A percentile compares a stretch with the other conserved stretches of the same genome.
These are phyloP conservation scores for Thalpophila matura DNA, from an alignment of 2,888 invertebrate species.

Conservation along the genomic window DNA sequence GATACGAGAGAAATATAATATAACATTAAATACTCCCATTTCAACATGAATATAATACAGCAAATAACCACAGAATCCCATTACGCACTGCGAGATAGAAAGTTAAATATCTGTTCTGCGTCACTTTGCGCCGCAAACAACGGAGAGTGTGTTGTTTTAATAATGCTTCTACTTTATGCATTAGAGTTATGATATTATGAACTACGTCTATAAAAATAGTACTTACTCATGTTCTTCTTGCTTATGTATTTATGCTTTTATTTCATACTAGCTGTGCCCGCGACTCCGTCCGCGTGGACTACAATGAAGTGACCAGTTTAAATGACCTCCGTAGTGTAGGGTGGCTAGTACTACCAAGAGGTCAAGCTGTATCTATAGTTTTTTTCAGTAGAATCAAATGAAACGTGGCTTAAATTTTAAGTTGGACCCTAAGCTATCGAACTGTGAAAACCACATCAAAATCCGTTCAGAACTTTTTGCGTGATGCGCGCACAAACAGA, in stretches of 20 bases:
- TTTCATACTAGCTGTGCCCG: too few species aligned
- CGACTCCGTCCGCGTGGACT: too few species aligned
- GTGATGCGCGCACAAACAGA: too few species aligned
- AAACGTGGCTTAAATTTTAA: too few species aligned
- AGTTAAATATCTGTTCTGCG: slow-evolving; percentile 36
- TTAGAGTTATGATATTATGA: slow-evolving; percentile 40
- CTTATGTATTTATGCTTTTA: slow-evolving; percentile 1
- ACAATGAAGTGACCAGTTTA: too few species aligned
- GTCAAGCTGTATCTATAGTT: too few species aligned
- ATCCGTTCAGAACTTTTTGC: too few species aligned
- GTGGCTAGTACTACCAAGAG: too few species aligned
- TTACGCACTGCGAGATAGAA: slow-evolving; percentile 33
- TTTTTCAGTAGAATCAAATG: too few species aligned
- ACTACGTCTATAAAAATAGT: slow-evolving; percentile 20
- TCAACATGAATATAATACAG: slow-evolving; percentile 9
- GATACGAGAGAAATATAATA: background rate
- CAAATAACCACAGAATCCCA: slow-evolving; percentile 34
- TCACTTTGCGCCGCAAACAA: slow-evolving; percentile 31
- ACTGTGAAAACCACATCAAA: too few species aligned
- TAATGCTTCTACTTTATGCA: slow-evolving; percentile 43
- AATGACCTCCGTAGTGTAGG: too few species aligned
- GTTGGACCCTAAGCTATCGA: too few species aligned
- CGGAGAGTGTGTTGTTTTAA: slow-evolving; percentile 20
- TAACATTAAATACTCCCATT: slow-evolving; percentile 21
- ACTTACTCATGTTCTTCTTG: slow-evolving; percentile 2